These are phyloP conservation scores for Caerostris darwini DNA, from an alignment of 1,140 invertebrate species.

Conservation along the genomic window DNA sequence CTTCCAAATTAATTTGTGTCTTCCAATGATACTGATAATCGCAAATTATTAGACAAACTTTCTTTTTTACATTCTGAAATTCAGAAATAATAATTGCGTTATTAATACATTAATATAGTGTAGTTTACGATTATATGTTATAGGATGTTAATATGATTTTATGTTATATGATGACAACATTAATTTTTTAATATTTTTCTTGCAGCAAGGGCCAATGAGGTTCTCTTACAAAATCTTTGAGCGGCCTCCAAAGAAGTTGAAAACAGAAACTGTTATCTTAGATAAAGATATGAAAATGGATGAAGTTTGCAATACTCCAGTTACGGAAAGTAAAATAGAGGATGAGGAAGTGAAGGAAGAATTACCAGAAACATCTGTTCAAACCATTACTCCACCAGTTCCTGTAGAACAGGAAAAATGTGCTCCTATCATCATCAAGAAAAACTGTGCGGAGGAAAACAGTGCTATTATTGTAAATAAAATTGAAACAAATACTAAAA, in stretches of 20 bases:
- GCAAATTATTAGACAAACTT: too few species aligned
- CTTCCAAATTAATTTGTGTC: too few species aligned
- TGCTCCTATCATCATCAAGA: slow-evolving; percentile 1
- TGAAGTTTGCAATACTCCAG: not conserved
- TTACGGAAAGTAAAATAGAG: not conserved
- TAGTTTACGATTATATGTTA: too few species aligned
- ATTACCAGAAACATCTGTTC: not conserved
- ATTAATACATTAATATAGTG: too few species aligned
- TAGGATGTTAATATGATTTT: too few species aligned
- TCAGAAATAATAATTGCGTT: too few species aligned
- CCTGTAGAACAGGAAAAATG: slow-evolving; percentile 33
- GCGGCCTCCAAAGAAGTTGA: slow-evolving; percentile 75
- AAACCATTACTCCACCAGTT: not conserved
- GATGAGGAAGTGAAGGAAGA: slow-evolving; percentile 13
- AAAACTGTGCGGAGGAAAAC: not conserved
- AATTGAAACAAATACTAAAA: not conserved
- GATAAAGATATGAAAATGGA: not conserved
- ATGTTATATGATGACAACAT: too few species aligned
- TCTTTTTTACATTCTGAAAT: too few species aligned
- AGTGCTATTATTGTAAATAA: not conserved
- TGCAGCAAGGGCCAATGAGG: slow-evolving; percentile 88
- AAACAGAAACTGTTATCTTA: not conserved
- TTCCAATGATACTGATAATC: too few species aligned
- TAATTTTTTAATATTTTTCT: slow-evolving; percentile 74
- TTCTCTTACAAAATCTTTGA: slow-evolving; percentile 88